Conservation (phyloP, 2,113 vertebrate species). For the Rhadina sibilatrix region DNA sequence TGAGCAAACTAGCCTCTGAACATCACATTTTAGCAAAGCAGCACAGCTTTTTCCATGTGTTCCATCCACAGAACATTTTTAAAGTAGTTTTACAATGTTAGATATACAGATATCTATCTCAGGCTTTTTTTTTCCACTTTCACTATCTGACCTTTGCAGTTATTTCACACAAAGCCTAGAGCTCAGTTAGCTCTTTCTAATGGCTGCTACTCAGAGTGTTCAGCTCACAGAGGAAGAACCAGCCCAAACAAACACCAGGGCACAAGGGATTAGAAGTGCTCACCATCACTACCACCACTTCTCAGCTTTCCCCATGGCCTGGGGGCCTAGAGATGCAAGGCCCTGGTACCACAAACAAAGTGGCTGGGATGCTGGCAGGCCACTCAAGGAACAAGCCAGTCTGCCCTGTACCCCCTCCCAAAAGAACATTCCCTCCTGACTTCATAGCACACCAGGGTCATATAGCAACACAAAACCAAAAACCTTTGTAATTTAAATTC, state of each 20-base stretch:
- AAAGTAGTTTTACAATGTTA: not conserved
- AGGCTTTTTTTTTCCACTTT: not conserved
- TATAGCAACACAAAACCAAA: not conserved
- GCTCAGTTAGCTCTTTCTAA: not conserved
- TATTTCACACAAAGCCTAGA: not conserved
- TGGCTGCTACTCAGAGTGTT: not conserved
- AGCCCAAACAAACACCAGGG: not conserved
- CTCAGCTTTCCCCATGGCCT: not conserved
- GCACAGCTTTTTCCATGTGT: not conserved
- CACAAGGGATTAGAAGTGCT: not conserved
- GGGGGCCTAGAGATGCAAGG: rapidly evolving
- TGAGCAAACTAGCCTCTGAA: not conserved
- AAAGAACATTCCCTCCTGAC: not conserved
- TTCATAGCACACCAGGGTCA: not conserved
- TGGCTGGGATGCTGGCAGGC: not conserved
- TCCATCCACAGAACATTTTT: not conserved
- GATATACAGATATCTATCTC: not conserved
- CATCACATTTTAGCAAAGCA: not conserved
- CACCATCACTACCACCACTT: not conserved
- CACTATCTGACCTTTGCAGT: not conserved
- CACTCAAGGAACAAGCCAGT: rapidly evolving
- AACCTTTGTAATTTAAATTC: not conserved
- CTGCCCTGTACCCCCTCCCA: not conserved
- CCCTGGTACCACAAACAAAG: not conserved
- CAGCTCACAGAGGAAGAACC: not conserved